Evolutionary conservation across 2,888 invertebrate species (phyloP).

Genomic region (Plebejus argus): DNA sequence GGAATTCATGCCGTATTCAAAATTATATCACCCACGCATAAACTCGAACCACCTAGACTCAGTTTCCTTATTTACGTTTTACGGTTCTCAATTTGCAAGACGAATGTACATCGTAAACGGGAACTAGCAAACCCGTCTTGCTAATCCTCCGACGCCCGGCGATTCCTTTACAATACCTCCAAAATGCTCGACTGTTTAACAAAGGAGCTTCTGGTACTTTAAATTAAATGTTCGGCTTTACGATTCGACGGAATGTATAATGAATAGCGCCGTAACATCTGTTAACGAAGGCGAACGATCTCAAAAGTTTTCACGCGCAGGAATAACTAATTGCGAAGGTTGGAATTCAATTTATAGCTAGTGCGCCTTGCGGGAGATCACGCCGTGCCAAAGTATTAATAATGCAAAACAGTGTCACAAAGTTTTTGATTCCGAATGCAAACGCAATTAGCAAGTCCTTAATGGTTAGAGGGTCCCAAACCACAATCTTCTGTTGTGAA

Average conservation of each 20-base stretch:
- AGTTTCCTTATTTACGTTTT: conserved; percentile 65
- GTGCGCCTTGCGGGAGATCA: conserved; percentile 78
- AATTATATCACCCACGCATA: conserved; percentile 26
- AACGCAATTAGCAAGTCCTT: conserved; percentile 78
- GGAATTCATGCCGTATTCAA: background rate
- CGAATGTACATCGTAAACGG: conserved; percentile 60
- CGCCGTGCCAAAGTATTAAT: conserved; percentile 77
- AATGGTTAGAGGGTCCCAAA: conserved; percentile 63
- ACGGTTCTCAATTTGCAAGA: conserved; percentile 54
- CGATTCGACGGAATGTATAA: conserved; percentile 81
- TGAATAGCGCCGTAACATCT: conserved; percentile 81
- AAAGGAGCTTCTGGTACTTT: conserved; percentile 76
- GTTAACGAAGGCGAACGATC: conserved; percentile 82
- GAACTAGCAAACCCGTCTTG: conserved; percentile 57
- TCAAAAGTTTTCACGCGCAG: conserved; percentile 81
- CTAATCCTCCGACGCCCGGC: conserved; percentile 62
- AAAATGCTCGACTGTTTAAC: conserved; percentile 70
- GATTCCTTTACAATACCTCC: conserved; percentile 65
- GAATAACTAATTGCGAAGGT: conserved; percentile 81
- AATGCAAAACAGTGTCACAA: conserved; percentile 82
- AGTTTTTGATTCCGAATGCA: conserved; percentile 80
- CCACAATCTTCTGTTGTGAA: conserved; percentile 60
- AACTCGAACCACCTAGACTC: conserved; percentile 44
- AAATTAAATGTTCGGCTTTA: conserved; percentile 80
- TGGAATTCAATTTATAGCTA: conserved; percentile 81